Evolutionary conservation across 2,113 vertebrate genomes (phyloP).

Genomic region (Agelaius phoeniceus): DNA sequence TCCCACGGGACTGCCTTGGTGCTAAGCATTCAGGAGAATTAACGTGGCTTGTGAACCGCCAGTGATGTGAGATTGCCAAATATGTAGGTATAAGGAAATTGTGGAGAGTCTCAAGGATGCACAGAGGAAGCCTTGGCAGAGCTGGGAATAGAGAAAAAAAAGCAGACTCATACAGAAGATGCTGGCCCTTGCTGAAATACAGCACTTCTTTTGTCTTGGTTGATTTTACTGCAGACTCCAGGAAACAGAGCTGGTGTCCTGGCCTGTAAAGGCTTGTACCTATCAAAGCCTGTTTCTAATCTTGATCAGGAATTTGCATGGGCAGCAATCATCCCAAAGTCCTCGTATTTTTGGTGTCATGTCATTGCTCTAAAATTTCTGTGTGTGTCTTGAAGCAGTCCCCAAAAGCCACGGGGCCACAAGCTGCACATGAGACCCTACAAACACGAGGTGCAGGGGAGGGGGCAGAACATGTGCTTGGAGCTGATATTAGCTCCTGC

Average conservation of each 20-base stretch:
- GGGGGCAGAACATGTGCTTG: background rate
- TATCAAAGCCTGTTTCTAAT: background rate
- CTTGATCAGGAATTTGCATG: background rate
- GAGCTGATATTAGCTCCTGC: background rate
- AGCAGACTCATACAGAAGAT: background rate
- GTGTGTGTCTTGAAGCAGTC: background rate
- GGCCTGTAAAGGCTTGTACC: background rate
- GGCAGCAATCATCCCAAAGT: accelerated
- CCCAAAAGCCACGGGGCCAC: background rate
- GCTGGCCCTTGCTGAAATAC: background rate
- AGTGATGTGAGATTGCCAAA: background rate
- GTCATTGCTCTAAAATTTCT: background rate
- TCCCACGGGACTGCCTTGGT: background rate
- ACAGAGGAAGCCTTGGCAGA: background rate
- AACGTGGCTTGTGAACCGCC: accelerated
- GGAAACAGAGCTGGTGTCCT: background rate
- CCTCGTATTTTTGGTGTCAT: background rate
- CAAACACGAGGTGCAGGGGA: background rate
- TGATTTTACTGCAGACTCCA: background rate
- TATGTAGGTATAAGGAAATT: background rate
- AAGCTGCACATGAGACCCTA: accelerated
- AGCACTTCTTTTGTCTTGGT: background rate
- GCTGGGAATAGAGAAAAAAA: background rate
- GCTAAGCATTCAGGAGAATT: background rate
- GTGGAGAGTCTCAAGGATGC: background rate